Base-by-base conservation (phyloP, 2,113 vertebrate genomes). In the Hyaena hyaena region DNA sequence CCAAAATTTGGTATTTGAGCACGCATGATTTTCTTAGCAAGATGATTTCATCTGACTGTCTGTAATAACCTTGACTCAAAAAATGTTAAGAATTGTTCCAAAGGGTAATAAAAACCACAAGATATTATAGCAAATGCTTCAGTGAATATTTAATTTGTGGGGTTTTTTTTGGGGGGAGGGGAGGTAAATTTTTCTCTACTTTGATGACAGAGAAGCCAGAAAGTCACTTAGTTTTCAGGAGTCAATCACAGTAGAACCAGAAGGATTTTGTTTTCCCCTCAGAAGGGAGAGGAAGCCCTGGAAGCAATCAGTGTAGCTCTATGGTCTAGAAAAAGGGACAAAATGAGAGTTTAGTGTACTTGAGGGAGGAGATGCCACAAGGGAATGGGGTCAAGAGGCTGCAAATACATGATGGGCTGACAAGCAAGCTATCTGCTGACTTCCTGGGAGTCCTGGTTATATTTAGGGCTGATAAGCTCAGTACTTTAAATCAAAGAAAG, bases 11-110 rank as follows among this genome's bases (percentile, higher is more conserved):
- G 33, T n/a, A 15, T 93, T 50, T 61, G 7, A 39, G 5, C 28
- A 66, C 10, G 35, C 69, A 39, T 15, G 8, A 50, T 93, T 93
- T 93, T 68, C 77, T 93, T 74, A 48, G 61, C n/a, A 83, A 89
- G 31, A 76, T 69, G 24, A 68, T 53, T 48, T 61, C 17, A 74
- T 77, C 45, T 76, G 21, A 76, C 39, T 88, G 10, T 83, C 39
- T 88, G 10, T 83, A 88, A 89, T 69, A 89, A 89, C 35, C 69
- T 84, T 69, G 85, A 93, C 39, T 89, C 24, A 21, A 69, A 68
- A 82, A 82, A 76, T 5, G 24, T 61, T 84, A 84, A 69, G 15
- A 84, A 48, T 61, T 58, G 39, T 89, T 89, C 61, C 39, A 77
- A 86, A 88, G 48, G 23, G 4, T 88, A 83, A 83, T 77, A 88